phyloP scores from a whole-genome alignment of 2,888 invertebrate species.

The Lacanobia oleracea region DNA sequence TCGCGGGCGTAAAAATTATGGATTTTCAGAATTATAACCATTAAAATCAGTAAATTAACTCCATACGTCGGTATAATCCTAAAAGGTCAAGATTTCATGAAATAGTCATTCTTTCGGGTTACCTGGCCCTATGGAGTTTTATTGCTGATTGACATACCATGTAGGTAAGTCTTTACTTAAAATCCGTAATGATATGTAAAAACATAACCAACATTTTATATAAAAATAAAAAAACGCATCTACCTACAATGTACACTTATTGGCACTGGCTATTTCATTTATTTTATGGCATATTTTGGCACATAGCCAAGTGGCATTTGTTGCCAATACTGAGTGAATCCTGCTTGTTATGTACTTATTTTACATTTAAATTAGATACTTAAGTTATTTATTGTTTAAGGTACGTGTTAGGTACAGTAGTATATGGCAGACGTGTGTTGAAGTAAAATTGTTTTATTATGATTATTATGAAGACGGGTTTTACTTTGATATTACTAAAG shows the following conservation, averaged over 20 bases:
- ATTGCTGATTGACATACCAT: too few relatives aligned
- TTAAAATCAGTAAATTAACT: too few relatives aligned
- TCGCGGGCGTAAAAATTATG: too few relatives aligned
- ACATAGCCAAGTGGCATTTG: constrained; percentile 39
- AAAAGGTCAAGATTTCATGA: too few relatives aligned
- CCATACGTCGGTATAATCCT: too few relatives aligned
- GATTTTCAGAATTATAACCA: too few relatives aligned
- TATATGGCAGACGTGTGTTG: constrained; percentile 47
- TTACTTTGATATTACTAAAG: constrained; percentile 24
- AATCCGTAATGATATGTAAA: not conserved
- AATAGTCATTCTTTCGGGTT: too few relatives aligned
- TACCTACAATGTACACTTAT: constrained; percentile 3
- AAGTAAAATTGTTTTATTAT: constrained; percentile 50
- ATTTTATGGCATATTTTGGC: constrained; percentile 32
- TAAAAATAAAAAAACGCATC: constrained; percentile 3
- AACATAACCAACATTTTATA: not conserved
- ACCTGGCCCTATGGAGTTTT: too few relatives aligned
- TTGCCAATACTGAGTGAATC: constrained; percentile 42
- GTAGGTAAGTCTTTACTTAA: too few relatives aligned
- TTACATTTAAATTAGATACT: constrained; percentile 53
- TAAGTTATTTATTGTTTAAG: constrained; percentile 49
- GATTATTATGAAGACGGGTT: constrained; percentile 29
- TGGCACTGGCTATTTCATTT: constrained; percentile 20
- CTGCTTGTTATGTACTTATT: constrained; percentile 54
- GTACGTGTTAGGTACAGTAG: constrained; percentile 23